Percentiles rank a stretch among this genome's conserved stretches.
Conservation (phyloP, 2,888 invertebrate species). For the Eupsilia transversa region DNA sequence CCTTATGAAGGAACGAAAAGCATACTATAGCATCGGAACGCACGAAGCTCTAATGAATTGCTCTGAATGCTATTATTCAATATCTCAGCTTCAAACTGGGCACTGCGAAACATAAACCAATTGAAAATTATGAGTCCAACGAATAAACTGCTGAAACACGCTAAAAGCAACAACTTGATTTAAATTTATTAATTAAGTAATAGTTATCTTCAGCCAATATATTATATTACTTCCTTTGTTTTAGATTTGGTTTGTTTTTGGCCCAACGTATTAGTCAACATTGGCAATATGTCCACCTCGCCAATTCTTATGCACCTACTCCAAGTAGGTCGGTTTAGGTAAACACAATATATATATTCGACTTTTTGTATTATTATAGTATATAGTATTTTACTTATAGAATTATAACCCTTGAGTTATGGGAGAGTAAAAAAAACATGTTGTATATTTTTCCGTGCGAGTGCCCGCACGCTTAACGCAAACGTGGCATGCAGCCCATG, state of each 20-base stretch:
- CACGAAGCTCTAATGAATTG: not conserved
- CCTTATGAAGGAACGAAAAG: not conserved
- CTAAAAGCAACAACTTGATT: not conserved
- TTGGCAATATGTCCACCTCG: not conserved
- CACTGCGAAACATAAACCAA: not conserved
- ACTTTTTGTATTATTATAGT: too few relatives aligned
- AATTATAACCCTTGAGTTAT: too few relatives aligned
- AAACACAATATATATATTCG: not conserved
- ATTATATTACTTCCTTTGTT: too few relatives aligned
- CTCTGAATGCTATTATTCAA: not conserved
- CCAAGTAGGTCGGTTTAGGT: not conserved
- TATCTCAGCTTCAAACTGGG: not conserved
- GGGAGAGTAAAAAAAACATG: too few relatives aligned
- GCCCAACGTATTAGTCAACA: not conserved
- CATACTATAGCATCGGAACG: too few relatives aligned
- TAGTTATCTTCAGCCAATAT: not conserved
- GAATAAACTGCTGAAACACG: not conserved
- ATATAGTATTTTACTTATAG: too few relatives aligned
- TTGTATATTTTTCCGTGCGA: slow-evolving; percentile 16
- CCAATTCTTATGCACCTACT: not conserved
- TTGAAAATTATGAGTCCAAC: not conserved
- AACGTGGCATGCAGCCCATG: not conserved
- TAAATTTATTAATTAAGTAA: not conserved
- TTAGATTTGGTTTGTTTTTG: too few relatives aligned
- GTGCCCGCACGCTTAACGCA: not conserved